Evolutionary conservation across 2,888 invertebrate genomes (phyloP).

Genomic region (Rhagium mordax): DNA sequence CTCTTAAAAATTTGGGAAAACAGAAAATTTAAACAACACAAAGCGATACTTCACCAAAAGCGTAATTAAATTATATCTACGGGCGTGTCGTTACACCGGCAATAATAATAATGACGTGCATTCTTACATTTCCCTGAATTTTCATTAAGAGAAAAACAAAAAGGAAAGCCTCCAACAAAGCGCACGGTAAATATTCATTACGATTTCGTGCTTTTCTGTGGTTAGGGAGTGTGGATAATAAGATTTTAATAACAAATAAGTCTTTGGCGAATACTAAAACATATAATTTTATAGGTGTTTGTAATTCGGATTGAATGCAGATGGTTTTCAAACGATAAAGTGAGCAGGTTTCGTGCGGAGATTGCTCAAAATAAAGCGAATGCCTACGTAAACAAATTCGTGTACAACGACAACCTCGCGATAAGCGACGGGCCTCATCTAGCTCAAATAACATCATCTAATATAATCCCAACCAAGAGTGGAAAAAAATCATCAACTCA

Average conservation of each 20-base stretch:
- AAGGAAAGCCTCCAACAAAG: constrained; percentile 23
- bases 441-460: too few relatives aligned
- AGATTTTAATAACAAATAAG: constrained; percentile 14
- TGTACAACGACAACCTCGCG: background rate
- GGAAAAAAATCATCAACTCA: too few relatives aligned
- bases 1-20: too few relatives aligned
- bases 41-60: background rate
- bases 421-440: background rate
- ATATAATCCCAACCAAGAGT: too few relatives aligned
- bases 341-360: background rate
- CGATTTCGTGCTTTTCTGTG: constrained; percentile 28
- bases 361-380: background rate
- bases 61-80: background rate
- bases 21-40: background rate
- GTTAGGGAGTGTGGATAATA: constrained; percentile 19
- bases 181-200: constrained; percentile 42
- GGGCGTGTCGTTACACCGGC: background rate
- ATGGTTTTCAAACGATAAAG: constrained; percentile 11
- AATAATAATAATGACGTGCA: constrained; percentile 18
- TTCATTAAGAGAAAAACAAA: constrained; percentile 15
- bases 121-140: constrained; percentile 14
- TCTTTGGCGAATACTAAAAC: constrained; percentile 4
- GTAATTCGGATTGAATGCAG: constrained; percentile 14
- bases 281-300: constrained; percentile 17
- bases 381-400: background rate